Percentiles rank a stretch among this genome's conserved stretches.
Conservation (phyloP, 2,797 vertebrate species). For the Chelon auratus region DNA sequence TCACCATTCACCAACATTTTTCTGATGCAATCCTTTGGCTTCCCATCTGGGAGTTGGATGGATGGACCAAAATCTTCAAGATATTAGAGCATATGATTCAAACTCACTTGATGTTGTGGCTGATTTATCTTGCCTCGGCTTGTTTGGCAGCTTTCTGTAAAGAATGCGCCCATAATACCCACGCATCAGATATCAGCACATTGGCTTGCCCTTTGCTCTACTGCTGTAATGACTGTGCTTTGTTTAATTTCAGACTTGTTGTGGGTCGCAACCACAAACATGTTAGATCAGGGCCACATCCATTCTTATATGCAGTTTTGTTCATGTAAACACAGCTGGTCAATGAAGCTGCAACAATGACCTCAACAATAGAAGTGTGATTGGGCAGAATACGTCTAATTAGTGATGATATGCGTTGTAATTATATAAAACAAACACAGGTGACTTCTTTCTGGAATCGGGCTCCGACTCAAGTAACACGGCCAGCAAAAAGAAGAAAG, state of each 20-base stretch:
- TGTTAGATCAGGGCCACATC: neutral
- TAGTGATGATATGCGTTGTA: constrained; percentile 28
- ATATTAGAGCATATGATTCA: constrained; percentile 35
- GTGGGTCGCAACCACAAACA: neutral
- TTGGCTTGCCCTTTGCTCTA: neutral
- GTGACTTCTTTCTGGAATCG: constrained; percentile 16
- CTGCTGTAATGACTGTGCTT: neutral
- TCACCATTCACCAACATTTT: constrained; percentile 20
- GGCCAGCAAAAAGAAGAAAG: constrained; percentile 34
- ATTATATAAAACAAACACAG: constrained; percentile 33
- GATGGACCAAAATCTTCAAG: constrained; percentile 16
- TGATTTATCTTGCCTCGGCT: constrained; percentile 17
- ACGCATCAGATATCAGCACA: constrained; percentile 4
- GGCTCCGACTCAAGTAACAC: constrained; percentile 36
- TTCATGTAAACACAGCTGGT: constrained; percentile 12
- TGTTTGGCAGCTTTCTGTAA: constrained; percentile 32
- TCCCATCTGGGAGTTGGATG: constrained; percentile 30
- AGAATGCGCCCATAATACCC: constrained; percentile 9
- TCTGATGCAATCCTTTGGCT: constrained; percentile 31
- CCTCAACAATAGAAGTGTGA: constrained; percentile 15
- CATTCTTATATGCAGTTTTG: constrained; percentile 8
- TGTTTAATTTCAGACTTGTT: constrained; percentile 3
- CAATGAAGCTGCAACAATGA: constrained; percentile 12
- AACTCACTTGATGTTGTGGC: constrained; percentile 5
- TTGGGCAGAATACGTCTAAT: constrained; percentile 6